phyloP scores from a whole-genome alignment of 2,113 vertebrate genomes.

The Salvelinus namaycush region DNA sequence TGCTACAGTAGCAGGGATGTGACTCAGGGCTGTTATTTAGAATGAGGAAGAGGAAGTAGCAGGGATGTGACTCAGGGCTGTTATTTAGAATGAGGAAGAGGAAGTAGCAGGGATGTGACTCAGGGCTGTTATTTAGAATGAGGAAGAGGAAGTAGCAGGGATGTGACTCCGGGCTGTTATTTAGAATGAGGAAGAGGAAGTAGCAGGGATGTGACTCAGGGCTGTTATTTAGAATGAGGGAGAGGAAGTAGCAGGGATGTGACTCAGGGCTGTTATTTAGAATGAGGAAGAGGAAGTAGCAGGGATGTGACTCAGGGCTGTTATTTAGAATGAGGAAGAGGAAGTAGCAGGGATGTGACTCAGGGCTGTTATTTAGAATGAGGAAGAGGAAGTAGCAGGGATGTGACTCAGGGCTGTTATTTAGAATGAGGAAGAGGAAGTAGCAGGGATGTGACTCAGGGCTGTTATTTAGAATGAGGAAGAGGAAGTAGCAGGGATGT shows the following conservation, averaged over 20 bases:
- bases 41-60: conserved; percentile 51
- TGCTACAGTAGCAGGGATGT: not conserved
- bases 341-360: not conserved
- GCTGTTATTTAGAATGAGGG: conserved; percentile 17
- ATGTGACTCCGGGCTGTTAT: not conserved
- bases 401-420: not conserved
- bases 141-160: conserved; percentile 39
- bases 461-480: conserved; percentile 17
- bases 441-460: not conserved
- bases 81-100: conserved; percentile 38
- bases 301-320: not conserved
- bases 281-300: conserved; percentile 39
- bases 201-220: not conserved
- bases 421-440: conserved; percentile 41
- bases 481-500: conserved; percentile 25
- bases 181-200: conserved; percentile 41
- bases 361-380: not conserved
- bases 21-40: not conserved
- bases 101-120: not conserved
- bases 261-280: not conserved
- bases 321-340: conserved; percentile 38
- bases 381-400: conserved; percentile 39
- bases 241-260: conserved; percentile 25
- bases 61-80: not conserved
- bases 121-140: not conserved